Conservation (phyloP, 2,797 vertebrate genomes). For the Rhinatrema bivittatum region DNA sequence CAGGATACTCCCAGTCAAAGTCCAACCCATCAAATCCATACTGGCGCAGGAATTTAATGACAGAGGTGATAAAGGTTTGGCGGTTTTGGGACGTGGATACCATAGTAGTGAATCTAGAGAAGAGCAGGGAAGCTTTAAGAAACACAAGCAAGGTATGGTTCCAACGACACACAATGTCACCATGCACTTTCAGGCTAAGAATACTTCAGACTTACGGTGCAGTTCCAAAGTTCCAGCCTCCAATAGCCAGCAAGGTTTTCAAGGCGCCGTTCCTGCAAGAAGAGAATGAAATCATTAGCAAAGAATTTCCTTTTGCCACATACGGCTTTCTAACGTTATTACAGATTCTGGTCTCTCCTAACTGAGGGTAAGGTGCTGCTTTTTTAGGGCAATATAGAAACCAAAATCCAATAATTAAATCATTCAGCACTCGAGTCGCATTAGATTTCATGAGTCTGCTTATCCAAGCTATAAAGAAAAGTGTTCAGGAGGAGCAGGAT, state of each 20-base stretch:
- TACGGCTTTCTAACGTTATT: no score
- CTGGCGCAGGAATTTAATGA: constrained; percentile 54
- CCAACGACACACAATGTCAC: no score
- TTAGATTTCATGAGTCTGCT: no score
- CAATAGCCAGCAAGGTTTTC: constrained; percentile 64
- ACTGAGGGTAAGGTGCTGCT: no score
- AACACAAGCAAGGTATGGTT: fast-evolving
- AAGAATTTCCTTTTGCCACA: no score
- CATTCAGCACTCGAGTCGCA: no score
- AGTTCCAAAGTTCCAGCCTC: constrained; percentile 67
- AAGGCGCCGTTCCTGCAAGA: constrained; percentile 54
- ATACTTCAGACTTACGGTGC: constrained; percentile 32
- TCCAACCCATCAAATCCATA: constrained; percentile 63
- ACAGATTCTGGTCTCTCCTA: no score
- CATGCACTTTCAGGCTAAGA: fast-evolving
- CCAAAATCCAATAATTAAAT: no score
- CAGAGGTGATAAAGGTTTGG: constrained; percentile 61
- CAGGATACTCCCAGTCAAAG: constrained; percentile 66
- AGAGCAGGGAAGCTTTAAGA: fast-evolving
- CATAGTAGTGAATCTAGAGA: constrained; percentile 49
- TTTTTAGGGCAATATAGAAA: no score
- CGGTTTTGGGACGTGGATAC: constrained; percentile 45
- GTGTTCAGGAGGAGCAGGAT: no score
- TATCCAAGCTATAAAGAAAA: no score
- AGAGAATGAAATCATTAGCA: not conserved